phyloP scores from a whole-genome alignment of 92 coral and sea anemone genomes.

The Blastomussa wellsi region DNA sequence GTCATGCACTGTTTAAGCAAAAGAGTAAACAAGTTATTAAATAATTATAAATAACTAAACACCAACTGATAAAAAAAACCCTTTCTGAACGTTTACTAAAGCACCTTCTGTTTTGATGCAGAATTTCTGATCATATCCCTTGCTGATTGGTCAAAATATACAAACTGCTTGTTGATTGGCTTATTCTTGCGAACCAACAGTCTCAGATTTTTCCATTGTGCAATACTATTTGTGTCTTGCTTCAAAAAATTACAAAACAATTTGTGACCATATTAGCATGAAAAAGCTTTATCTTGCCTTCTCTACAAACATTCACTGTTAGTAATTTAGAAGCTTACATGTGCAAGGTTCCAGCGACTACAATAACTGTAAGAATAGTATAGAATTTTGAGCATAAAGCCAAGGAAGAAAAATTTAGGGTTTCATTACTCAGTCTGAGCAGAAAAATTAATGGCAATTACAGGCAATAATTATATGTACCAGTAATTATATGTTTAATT shows the following conservation, averaged over 20 bases:
- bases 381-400: no score
- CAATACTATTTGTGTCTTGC: no score
- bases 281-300: no score
- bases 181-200: neutral
- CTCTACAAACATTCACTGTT: no score
- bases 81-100: neutral
- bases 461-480: neutral
- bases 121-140: no score
- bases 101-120: neutral
- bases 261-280: no score
- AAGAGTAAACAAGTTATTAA: neutral
- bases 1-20: constrained; percentile 77
- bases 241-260: no score
- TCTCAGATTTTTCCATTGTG: neutral
- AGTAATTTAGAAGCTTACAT: no score
- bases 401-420: no score
- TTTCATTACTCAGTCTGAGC: constrained; percentile 35
- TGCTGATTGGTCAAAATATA: neutral
- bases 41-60: neutral
- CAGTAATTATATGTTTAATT: neutral
- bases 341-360: no score
- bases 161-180: neutral
- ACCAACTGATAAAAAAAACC: neutral
- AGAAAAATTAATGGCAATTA: constrained; percentile 10
- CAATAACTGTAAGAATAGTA: no score